These are phyloP conservation scores for Haliclona indistincta DNA, from an alignment of 37 sponge, comb jelly and placozoan species.

Conservation along the genomic window DNA sequence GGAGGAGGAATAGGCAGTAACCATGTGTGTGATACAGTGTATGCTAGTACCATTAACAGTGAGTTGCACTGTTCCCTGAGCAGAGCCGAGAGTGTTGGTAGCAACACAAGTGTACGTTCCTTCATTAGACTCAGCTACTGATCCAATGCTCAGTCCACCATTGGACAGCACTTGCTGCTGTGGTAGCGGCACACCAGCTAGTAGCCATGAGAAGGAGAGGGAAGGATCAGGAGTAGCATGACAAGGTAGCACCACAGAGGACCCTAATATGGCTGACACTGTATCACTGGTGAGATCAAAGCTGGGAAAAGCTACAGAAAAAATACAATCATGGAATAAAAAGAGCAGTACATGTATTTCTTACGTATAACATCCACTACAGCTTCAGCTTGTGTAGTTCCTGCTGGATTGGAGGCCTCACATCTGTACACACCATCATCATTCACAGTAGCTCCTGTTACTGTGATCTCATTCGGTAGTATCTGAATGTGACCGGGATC, in stretches of 20 bases:
- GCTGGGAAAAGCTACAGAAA: slow-evolving; percentile 35
- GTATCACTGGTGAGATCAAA: not conserved
- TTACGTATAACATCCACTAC: slow-evolving; percentile 31
- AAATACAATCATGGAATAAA: not conserved
- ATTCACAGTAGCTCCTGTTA: not conserved
- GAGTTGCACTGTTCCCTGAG: slow-evolving; percentile 8
- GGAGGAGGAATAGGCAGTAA: too few relatives aligned
- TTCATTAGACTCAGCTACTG: slow-evolving; percentile 12
- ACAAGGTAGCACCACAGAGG: slow-evolving; percentile 32
- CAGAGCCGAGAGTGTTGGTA: slow-evolving; percentile 34
- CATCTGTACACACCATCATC: slow-evolving; percentile 60
- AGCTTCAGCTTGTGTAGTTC: slow-evolving; percentile 9
- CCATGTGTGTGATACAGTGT: too few relatives aligned
- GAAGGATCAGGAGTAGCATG: slow-evolving; percentile 11
- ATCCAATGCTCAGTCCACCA: slow-evolving; percentile 30
- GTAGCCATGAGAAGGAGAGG: slow-evolving; percentile 34
- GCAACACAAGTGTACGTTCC: slow-evolving; percentile 62
- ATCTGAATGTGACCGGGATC: not conserved
- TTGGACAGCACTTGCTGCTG: not conserved
- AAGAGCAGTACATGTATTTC: not conserved
- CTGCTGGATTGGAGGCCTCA: slow-evolving; percentile 41
- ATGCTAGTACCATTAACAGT: slow-evolving; percentile 37
- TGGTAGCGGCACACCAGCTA: not conserved
- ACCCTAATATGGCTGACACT: slow-evolving; percentile 10
- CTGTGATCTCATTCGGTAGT: slow-evolving; percentile 15